Percentiles rank a stretch among this genome's conserved stretches.
Conservation (phyloP, 1,140 invertebrate species). For the Aphaenogaster ashmeadi region DNA sequence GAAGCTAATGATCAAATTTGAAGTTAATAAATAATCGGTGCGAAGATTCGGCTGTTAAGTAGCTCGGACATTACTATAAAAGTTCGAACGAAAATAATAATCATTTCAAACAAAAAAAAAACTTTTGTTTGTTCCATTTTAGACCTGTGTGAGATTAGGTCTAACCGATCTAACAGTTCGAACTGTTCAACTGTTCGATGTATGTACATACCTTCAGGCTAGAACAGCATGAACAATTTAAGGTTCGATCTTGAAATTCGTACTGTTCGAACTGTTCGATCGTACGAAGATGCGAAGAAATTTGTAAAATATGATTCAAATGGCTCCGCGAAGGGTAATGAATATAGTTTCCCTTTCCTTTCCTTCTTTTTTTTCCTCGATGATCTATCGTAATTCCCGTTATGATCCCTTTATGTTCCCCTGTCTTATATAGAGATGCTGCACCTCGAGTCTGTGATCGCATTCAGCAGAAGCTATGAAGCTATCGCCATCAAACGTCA, state of each 20-base stretch:
- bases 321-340: background rate
- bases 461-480: background rate
- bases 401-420: background rate
- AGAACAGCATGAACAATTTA: background rate
- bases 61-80: background rate
- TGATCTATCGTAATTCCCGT: background rate
- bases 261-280: background rate
- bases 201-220: background rate
- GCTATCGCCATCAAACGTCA: background rate
- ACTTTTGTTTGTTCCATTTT: background rate
- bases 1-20: background rate
- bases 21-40: background rate
- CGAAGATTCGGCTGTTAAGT: background rate
- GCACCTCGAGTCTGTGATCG: background rate
- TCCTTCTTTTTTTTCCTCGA: background rate
- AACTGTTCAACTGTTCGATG: background rate
- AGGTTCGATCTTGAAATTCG: background rate
- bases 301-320: slow-evolving; percentile 13
- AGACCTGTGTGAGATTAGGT: background rate
- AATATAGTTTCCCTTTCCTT: background rate
- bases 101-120: background rate
- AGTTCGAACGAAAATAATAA: background rate
- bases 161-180: background rate
- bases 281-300: background rate
- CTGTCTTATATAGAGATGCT: background rate